A percentile compares a stretch with the other conserved stretches of the same genome.
These are phyloP conservation scores for Euschistus heros DNA, from an alignment of 1,140 invertebrate species.

Conservation along the genomic window DNA sequence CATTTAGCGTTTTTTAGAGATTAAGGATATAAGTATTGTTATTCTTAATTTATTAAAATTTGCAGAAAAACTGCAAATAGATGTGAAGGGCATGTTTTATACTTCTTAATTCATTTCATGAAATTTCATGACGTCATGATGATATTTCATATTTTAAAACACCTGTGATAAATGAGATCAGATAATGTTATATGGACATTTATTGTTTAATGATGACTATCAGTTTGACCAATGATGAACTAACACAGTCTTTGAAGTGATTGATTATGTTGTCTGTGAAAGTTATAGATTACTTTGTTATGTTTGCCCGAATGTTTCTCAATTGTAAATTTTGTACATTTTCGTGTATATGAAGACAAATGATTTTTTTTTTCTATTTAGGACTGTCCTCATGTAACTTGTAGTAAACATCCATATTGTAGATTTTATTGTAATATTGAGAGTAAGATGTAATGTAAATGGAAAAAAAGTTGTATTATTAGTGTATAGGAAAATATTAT, in stretches of 20 bases:
- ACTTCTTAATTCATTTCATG: background rate
- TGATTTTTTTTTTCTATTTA: conserved; percentile 10
- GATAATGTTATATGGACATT: background rate
- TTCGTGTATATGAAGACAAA: conserved; percentile 19
- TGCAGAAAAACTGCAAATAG: background rate
- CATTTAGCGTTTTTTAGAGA: background rate
- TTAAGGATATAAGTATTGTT: conserved; percentile 21
- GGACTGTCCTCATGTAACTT: conserved; percentile 7
- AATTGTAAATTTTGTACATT: conserved; percentile 24
- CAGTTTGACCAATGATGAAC: background rate
- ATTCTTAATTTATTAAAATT: conserved; percentile 19
- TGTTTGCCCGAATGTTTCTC: conserved; percentile 17
- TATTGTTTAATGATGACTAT: conserved; percentile 11
- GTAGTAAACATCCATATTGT: conserved; percentile 19
- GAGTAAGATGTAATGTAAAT: conserved; percentile 19
- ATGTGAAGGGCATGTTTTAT: conserved; percentile 5
- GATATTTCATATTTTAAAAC: background rate
- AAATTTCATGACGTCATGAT: too few relatives aligned
- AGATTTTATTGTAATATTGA: conserved; percentile 20
- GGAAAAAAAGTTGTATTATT: conserved; percentile 21
- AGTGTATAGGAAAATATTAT: conserved; percentile 22
- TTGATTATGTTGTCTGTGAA: conserved; percentile 12
- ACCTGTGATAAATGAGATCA: conserved; percentile 20
- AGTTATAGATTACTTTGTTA: conserved; percentile 12
- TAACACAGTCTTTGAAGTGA: conserved; percentile 7